Percentiles rank a stretch among this genome's conserved stretches.
phyloP scores from a whole-genome alignment of 2,888 invertebrate species.

The Coleophora flavipennella region DNA sequence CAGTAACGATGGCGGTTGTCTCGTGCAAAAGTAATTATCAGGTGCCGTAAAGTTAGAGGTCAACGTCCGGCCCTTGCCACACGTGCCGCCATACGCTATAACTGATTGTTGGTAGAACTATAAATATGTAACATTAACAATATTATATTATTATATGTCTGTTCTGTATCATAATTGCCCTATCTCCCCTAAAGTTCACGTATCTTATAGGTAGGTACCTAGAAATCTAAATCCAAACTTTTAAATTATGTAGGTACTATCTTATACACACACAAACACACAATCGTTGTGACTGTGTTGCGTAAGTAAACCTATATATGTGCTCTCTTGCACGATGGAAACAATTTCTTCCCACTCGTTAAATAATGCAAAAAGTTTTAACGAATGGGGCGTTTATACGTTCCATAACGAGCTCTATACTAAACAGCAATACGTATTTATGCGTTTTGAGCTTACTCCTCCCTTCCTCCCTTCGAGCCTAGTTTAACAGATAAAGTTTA shows the following conservation, averaged over 20 bases:
- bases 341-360: conserved; percentile 26
- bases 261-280: conserved; percentile 13
- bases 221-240: conserved; percentile 10
- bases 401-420: no score
- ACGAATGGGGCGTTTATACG: conserved; percentile 33
- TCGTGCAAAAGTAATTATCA: conserved; percentile 54
- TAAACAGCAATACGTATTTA: conserved; percentile 20
- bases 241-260: conserved; percentile 15
- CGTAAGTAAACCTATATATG: no score
- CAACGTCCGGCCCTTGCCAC: conserved; percentile 54
- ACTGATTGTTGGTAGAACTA: no score
- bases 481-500: no score
- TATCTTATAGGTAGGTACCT: conserved; percentile 2
- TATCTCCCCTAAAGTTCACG: background rate
- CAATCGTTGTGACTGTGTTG: conserved; percentile 5
- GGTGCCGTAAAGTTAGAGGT: conserved; percentile 44
- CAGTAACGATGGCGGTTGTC: conserved; percentile 18
- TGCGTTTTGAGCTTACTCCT: conserved; percentile 1
- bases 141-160: no score
- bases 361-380: conserved; percentile 43
- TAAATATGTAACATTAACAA: no score
- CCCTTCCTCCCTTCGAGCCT: no score
- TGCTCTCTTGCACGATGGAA: conserved; percentile 17
- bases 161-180: no score
- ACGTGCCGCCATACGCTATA: conserved; percentile 3